Base-by-base conservation (phyloP, 2,888 invertebrate species). In the Drosophila macrothrix region DNA sequence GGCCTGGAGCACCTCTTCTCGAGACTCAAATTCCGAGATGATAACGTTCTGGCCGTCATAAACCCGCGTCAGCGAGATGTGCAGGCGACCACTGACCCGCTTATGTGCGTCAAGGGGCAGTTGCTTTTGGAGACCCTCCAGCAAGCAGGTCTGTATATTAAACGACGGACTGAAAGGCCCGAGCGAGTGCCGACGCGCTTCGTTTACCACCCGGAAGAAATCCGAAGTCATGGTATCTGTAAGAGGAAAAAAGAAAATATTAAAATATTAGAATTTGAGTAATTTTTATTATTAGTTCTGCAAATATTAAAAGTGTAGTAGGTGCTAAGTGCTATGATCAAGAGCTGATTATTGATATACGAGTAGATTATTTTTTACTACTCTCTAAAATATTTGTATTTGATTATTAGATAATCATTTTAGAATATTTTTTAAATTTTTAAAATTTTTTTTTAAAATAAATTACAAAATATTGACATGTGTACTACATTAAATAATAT, bases 131-230 rank as follows among this genome's bases (percentile, higher is more conserved):
- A 99, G 95, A 59, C 97, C 97, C 90, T 98, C 97, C 56, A 97
- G 94, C 14, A 99, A 95, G 64, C 98, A 96, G 84, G 96, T 96
- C 91, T 98, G 97, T 75, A 99, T 96, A 93, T 98, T 97, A 93
- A 99, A 99, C 0, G 97, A 97, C 3, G 99, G 99, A 92, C 98
- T 98, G 92, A 99, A 97, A 0, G 99, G 99, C 1, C 99, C 99
- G 31, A 99, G 94, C 0, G 98, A 96, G 78, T 96, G 95, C 22
- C 97, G 96, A 80, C 99, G 95, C 0, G 99, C 99, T 93, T 98
- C 97, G 28, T 96, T 95, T 0, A 98, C 98, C 52, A 99, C 96
- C 73, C 97, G 95, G 43, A 99, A 94, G 55, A 98, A 96, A 94
- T 98, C 98, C 84, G 96, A 97, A 77, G 98, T 98, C 90, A 98